Percentiles rank a stretch among this genome's conserved stretches.
These are phyloP conservation scores for Chloroceryle aenea DNA, from an alignment of 2,113 vertebrate genomes.

Conservation along the genomic window DNA sequence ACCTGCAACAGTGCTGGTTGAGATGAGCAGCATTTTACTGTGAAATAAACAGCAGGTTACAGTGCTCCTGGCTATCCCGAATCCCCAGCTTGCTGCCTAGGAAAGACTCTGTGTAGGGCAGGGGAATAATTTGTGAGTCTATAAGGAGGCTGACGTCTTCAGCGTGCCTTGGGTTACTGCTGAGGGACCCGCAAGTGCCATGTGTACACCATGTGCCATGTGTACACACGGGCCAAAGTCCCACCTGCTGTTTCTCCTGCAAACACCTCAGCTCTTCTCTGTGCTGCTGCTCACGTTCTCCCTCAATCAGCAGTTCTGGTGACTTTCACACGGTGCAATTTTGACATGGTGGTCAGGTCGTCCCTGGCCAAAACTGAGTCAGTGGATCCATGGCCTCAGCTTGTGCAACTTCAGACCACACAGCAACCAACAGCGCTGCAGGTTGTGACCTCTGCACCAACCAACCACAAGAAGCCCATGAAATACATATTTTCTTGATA, in stretches of 20 bases:
- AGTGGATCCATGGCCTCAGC: background rate
- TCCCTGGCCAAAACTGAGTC: background rate
- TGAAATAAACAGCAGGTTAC: background rate
- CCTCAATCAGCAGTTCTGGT: background rate
- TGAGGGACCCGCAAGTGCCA: background rate
- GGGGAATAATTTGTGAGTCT: background rate
- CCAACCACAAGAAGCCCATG: background rate
- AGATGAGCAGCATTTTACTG: background rate
- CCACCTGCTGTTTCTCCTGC: background rate
- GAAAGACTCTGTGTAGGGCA: background rate
- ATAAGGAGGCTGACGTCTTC: background rate
- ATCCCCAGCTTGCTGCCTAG: background rate
- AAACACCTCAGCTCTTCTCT: background rate
- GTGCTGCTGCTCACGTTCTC: background rate
- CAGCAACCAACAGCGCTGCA: background rate
- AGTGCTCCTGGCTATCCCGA: background rate
- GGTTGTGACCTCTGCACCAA: background rate
- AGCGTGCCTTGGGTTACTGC: background rate
- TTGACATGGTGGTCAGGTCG: background rate
- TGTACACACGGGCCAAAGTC: background rate
- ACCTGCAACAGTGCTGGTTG: background rate
- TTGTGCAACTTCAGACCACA: background rate
- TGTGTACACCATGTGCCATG: too few species aligned
- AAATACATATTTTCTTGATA: background rate
- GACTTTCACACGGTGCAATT: background rate